These are phyloP conservation scores for Todiramphus saurophagus DNA, from an alignment of 2,113 vertebrate genomes.

Conservation along the genomic window DNA sequence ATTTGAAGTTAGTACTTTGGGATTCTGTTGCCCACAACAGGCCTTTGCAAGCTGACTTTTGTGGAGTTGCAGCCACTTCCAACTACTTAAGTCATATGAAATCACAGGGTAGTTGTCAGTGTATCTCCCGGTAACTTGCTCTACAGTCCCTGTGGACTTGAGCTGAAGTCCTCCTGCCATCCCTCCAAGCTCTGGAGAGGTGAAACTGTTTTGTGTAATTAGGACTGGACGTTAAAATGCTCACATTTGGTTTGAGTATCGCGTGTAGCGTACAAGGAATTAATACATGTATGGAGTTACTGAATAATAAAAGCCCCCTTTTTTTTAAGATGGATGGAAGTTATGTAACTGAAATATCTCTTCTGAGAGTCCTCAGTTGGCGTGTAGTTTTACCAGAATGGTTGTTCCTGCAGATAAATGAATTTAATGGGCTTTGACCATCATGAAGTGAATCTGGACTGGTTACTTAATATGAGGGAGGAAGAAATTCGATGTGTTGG, in stretches of 20 bases:
- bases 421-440: not conserved
- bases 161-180: not conserved
- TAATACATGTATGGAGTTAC: not conserved
- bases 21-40: not conserved
- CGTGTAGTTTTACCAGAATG: not conserved
- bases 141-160: not conserved
- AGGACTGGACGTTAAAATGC: not conserved
- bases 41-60: not conserved
- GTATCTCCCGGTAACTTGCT: rapidly evolving
- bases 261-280: not conserved
- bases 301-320: not conserved
- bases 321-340: not conserved
- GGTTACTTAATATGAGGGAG: not conserved
- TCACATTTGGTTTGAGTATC: not conserved
- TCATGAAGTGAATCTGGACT: not conserved
- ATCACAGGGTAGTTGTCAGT: not conserved
- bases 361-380: slow-evolving; percentile 1
- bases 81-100: not conserved
- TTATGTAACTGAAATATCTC: not conserved
- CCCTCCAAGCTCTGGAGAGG: not conserved
- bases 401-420: slow-evolving; percentile 16
- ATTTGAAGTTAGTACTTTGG: not conserved
- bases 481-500: not conserved
- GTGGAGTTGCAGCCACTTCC: not conserved
- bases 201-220: not conserved